phyloP scores from a whole-genome alignment of 2,888 invertebrate genomes.

The Ametastegia equiseti region DNA sequence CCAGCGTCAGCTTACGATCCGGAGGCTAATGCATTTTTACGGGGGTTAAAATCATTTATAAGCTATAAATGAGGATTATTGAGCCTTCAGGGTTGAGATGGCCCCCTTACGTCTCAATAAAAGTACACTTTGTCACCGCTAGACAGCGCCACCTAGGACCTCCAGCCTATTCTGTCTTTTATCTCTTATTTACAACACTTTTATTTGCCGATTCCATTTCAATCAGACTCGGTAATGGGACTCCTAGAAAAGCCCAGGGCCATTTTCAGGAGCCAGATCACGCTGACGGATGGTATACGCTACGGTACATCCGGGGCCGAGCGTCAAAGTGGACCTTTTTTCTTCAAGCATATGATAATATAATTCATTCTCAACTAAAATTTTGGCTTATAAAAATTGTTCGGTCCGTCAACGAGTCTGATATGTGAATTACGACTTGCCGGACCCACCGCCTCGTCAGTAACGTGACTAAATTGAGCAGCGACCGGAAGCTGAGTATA shows the following conservation, averaged over 20 bases:
- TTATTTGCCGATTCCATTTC: conserved; percentile 76
- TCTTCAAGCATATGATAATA: neutral
- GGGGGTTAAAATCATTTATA: conserved; percentile 75
- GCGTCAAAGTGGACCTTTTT: neutral
- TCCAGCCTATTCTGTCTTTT: conserved; percentile 64
- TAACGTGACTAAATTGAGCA: neutral
- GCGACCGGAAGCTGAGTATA: conserved; percentile 19
- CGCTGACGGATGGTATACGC: neutral
- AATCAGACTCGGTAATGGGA: conserved; percentile 67
- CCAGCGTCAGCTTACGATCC: conserved; percentile 35
- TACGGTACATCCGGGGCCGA: neutral
- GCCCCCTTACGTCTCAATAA: conserved; percentile 72
- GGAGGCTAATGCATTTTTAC: conserved; percentile 72
- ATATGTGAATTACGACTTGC: neutral
- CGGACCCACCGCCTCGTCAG: conserved; percentile 8
- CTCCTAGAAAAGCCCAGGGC: conserved; percentile 24
- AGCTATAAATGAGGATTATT: conserved; percentile 75
- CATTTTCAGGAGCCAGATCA: conserved; percentile 21
- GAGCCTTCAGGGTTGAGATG: conserved; percentile 59
- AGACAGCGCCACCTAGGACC: conserved; percentile 72
- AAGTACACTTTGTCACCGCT: conserved; percentile 70
- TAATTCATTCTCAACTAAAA: neutral
- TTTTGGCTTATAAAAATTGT: neutral
- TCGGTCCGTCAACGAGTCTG: conserved; percentile 17
- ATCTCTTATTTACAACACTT: conserved; percentile 75